phyloP scores from a whole-genome alignment of 2,113 vertebrate genomes.

The Urocolius indicus region DNA sequence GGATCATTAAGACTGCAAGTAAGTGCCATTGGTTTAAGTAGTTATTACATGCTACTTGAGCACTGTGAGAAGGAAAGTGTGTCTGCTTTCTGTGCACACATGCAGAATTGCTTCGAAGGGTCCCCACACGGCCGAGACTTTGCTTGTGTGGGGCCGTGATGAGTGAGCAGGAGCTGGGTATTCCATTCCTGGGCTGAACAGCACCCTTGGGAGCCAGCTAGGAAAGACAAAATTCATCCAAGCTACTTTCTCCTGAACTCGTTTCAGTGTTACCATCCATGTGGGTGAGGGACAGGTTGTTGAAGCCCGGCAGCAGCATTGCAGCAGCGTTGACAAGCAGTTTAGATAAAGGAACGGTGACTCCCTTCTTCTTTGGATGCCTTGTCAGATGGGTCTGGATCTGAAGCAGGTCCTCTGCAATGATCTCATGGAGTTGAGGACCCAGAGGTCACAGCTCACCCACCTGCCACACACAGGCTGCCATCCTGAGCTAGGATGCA shows the following conservation, averaged over 20 bases:
- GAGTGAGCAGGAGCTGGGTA: neutral
- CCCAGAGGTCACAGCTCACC: no score
- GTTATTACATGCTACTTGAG: slow-evolving; percentile 17
- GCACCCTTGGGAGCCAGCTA: neutral
- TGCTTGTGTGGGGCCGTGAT: neutral
- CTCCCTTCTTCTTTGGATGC: neutral
- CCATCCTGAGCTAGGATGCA: neutral
- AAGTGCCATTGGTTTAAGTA: neutral
- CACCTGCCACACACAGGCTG: neutral
- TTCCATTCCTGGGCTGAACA: neutral
- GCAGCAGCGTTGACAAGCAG: neutral
- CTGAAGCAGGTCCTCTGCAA: neutral
- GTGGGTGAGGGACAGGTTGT: neutral
- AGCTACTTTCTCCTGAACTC: neutral
- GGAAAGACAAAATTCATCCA: neutral
- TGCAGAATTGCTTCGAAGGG: neutral
- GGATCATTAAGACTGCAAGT: neutral
- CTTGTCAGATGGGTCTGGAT: neutral
- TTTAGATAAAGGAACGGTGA: neutral
- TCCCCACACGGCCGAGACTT: neutral
- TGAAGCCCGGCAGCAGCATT: neutral
- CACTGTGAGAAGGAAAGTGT: slow-evolving; percentile 24
- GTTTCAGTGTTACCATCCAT: neutral
- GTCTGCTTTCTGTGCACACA: neutral
- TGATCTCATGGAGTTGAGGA: neutral